Evolutionary conservation across 2,113 vertebrate species (phyloP).

Genomic region (Casuarius casuarius): DNA sequence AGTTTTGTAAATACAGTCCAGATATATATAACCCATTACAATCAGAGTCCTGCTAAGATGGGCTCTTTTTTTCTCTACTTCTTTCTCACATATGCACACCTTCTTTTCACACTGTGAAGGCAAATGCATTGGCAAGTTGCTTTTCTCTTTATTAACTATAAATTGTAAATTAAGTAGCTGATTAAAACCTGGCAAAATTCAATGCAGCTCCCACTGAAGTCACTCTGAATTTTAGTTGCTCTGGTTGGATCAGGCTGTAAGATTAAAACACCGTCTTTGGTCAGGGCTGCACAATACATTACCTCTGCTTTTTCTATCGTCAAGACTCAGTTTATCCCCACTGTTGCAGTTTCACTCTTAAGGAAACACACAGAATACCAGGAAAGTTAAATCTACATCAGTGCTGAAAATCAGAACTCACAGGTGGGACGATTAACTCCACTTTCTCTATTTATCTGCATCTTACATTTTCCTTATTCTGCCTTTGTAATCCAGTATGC

Average conservation of each 20-base stretch:
- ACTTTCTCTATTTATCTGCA: background rate
- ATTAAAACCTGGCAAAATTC: background rate
- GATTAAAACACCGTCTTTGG: background rate
- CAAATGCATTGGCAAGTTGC: background rate
- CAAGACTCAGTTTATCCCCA: background rate
- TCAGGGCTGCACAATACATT: background rate
- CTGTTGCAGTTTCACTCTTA: background rate
- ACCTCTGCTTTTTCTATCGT: background rate
- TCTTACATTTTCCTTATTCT: background rate
- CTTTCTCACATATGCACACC: background rate
- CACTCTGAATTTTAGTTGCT: background rate
- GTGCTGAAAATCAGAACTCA: background rate
- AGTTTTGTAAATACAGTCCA: background rate
- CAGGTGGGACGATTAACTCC: background rate
- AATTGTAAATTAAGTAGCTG: background rate
- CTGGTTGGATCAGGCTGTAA: background rate
- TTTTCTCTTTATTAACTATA: background rate
- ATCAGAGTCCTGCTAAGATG: background rate
- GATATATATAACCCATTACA: background rate
- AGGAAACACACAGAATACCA: background rate
- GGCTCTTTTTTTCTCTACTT: background rate
- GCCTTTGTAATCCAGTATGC: background rate
- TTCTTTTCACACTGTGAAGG: background rate
- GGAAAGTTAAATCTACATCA: background rate
- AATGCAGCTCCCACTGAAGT: background rate